Base-by-base conservation (phyloP, 1,140 invertebrate genomes). In the Ceratina australensis region DNA sequence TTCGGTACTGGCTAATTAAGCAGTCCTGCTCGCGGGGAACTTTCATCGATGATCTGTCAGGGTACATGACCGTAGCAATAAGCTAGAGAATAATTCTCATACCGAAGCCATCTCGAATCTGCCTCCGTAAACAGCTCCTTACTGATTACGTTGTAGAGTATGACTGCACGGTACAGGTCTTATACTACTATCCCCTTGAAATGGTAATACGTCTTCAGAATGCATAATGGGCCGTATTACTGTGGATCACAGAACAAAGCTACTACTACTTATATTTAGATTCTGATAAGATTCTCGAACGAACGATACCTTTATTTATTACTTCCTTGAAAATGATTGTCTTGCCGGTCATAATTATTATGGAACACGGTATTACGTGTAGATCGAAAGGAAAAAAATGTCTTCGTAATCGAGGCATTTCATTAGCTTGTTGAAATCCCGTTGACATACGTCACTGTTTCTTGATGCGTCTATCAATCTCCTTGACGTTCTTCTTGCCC, bases 381-480 rank as follows among this genome's bases (percentile, higher is more conserved):
- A 7, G 5, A 10, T 42, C 10, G 33, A 42, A 10, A 42, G n/a
- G n/a, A 10, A 42, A 42, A 42, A 42, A 42, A 42, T 50, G 1
- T 67, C 24, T 26, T 52, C 65, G 47, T 49, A 49, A 64, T 66
- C 22, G 65, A 52, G 49, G 22, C 24, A 26, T 26, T 50, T 67
- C 24, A 50, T 52, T n/a, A n/a, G 16, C 22, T 66, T 20, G 12
- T 10, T 18, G 65, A 28, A 20, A 68, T n/a, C 15, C 24, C 12
- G 49, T 52, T 49, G 22, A 52, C 50, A 54, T 18, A 67, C 47
- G 16, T 67, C 65, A 10, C n/a, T 28, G 65, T 68, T 56, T 56
- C 12, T 20, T 54, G 49, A 68, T 16, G 50, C 13, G 50, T 16
- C 65, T 68, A 68, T 68, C 24, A 68, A 68, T 68, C 65, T 54